Conservation (phyloP, 2,113 vertebrate species). For the Bubo blakistoni region DNA sequence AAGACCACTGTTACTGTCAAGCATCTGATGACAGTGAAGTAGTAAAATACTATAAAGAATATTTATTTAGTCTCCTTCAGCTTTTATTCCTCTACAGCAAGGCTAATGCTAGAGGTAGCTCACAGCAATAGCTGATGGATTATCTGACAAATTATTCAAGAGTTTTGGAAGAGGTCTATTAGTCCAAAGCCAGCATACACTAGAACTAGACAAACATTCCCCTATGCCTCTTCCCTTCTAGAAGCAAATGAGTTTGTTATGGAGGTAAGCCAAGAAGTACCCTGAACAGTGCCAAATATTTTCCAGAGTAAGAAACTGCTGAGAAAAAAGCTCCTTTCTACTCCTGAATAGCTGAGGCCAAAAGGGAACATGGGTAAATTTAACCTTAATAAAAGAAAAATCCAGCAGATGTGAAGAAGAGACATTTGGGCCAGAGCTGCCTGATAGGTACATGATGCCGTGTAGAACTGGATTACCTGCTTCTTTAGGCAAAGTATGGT, state of each 20-base stretch:
- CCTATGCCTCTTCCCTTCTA: not conserved
- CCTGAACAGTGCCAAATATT: not conserved
- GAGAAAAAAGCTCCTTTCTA: not conserved
- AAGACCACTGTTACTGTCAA: not conserved
- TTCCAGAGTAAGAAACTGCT: constrained; percentile 11
- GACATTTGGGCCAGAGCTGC: not conserved
- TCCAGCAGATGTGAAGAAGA: not conserved
- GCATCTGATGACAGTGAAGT: not conserved
- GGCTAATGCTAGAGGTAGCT: not conserved
- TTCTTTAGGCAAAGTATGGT: not conserved
- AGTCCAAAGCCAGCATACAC: not conserved
- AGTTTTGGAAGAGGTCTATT: not conserved
- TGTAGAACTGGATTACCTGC: not conserved
- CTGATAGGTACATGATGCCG: too few species aligned
- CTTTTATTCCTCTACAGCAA: not conserved
- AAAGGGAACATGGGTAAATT: not conserved
- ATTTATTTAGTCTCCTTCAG: not conserved
- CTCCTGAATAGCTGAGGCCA: not conserved
- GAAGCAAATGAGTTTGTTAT: not conserved
- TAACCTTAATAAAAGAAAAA: not conserved
- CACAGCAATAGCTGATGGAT: not conserved
- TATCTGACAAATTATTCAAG: constrained; percentile 9
- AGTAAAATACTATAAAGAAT: not conserved
- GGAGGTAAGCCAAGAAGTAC: constrained; percentile 2
- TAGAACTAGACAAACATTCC: not conserved